These are phyloP conservation scores for Anorthoa munda DNA, from an alignment of 2,888 invertebrate genomes.

Conservation along the genomic window DNA sequence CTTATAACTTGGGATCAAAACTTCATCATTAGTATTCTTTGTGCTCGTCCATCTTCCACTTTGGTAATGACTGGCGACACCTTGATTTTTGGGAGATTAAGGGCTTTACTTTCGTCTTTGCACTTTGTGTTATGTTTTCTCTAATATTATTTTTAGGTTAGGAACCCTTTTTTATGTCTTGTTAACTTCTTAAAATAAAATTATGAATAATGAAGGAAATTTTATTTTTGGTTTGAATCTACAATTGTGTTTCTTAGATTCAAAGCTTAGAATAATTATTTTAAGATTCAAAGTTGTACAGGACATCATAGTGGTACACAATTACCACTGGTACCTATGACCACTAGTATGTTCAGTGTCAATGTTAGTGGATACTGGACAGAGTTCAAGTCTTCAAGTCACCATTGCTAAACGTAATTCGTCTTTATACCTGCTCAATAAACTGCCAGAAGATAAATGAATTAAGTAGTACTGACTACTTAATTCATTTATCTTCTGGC, in stretches of 20 bases:
- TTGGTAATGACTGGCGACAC: conserved; percentile 47
- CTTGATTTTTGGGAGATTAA: conserved; percentile 50
- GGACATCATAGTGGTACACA: too few relatives aligned
- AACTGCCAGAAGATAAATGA: neutral
- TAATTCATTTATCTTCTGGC: too few relatives aligned
- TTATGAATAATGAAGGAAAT: neutral
- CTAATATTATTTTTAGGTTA: conserved; percentile 7
- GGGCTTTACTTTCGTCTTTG: conserved; percentile 44
- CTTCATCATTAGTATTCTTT: conserved; percentile 55
- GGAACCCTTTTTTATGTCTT: neutral
- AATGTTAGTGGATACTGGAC: neutral
- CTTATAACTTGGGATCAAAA: conserved; percentile 16
- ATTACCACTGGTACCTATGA: too few relatives aligned
- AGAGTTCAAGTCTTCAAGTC: neutral
- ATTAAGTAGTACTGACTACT: too few relatives aligned
- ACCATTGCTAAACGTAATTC: neutral
- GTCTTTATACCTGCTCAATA: neutral
- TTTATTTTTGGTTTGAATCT: neutral
- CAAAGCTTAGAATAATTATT: too few relatives aligned
- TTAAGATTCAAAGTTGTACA: too few relatives aligned
- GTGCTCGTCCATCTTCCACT: conserved; percentile 35
- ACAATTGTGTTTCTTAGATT: too few relatives aligned
- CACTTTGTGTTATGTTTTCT: conserved; percentile 15
- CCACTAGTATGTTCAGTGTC: too few relatives aligned
- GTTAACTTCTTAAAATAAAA: neutral